Percentiles rank a stretch among this genome's conserved stretches.
These are phyloP conservation scores for Brenthis ino DNA, from an alignment of 2,888 invertebrate species.

Conservation along the genomic window DNA sequence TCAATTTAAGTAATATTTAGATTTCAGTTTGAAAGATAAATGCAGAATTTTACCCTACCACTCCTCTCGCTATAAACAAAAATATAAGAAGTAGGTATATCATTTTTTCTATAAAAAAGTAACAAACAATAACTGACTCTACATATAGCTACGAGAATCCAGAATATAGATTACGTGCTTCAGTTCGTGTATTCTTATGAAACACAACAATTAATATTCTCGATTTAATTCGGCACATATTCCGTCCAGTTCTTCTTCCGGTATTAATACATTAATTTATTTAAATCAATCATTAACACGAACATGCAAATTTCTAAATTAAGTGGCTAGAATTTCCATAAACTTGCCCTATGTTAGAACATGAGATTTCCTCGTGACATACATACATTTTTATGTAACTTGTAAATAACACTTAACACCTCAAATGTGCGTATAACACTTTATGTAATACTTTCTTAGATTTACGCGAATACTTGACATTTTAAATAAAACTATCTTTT, in stretches of 20 bases:
- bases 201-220: constrained; percentile 16
- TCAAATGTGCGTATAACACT: too few species aligned
- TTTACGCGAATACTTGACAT: too few species aligned
- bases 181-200: constrained; percentile 13
- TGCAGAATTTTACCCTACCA: too few species aligned
- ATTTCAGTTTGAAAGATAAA: too few species aligned
- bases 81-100: too few species aligned
- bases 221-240: constrained; percentile 17
- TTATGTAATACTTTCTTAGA: too few species aligned
- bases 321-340: neutral
- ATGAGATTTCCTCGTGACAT: neutral
- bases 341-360: neutral
- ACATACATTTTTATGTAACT: neutral
- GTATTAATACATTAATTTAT: constrained; percentile 20
- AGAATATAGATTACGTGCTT: neutral
- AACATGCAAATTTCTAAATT: constrained; percentile 11
- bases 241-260: constrained; percentile 25
- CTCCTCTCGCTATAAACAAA: too few species aligned
- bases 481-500: too few species aligned
- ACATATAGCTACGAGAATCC: constrained; percentile 1
- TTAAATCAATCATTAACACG: constrained; percentile 17
- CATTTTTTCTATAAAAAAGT: too few species aligned
- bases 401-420: too few species aligned
- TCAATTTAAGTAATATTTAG: too few species aligned
- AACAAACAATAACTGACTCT: too few species aligned